phyloP scores from a whole-genome alignment of 2,888 invertebrate genomes.

The Sisyra nigra region DNA sequence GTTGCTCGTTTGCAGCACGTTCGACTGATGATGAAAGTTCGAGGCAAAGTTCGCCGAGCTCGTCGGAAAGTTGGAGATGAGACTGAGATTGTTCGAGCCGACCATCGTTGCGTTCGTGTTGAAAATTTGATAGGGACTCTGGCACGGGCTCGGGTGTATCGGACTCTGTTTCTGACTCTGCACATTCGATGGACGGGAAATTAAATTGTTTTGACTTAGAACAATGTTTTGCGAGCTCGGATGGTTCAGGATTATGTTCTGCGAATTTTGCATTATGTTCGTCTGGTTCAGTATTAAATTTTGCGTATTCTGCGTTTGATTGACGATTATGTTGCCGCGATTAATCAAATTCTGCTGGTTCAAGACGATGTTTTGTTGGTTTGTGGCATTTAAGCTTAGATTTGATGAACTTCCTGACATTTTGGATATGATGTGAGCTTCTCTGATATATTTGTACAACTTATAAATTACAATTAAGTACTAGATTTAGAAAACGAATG shows the following conservation, averaged over 20 bases:
- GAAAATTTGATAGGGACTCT: constrained; percentile 22
- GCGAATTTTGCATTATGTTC: constrained; percentile 9
- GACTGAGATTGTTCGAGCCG: constrained; percentile 27
- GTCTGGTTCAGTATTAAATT: constrained; percentile 9
- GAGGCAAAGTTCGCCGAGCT: constrained; percentile 1
- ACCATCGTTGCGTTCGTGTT: constrained; percentile 29
- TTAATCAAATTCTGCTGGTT: constrained; percentile 9
- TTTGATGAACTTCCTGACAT: constrained; percentile 8
- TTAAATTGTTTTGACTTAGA: constrained; percentile 7
- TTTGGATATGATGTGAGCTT: constrained; percentile 2
- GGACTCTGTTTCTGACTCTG: constrained; percentile 8
- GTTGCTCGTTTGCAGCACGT: background rate
- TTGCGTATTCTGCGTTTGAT: constrained; percentile 9
- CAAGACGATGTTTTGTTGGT: constrained; percentile 9
- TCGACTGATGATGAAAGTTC: constrained; percentile 5
- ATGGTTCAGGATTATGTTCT: constrained; percentile 8
- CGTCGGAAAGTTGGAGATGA: constrained; percentile 14
- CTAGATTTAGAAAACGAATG: background rate
- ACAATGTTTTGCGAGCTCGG: constrained; percentile 8
- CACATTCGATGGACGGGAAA: constrained; percentile 5
- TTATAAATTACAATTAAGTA: background rate
- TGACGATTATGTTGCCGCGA: constrained; percentile 8
- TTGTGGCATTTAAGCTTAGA: constrained; percentile 8
- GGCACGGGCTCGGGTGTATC: constrained; percentile 7
- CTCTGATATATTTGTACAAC: background rate